Base-by-base conservation (phyloP, 2,888 invertebrate genomes). In the Heliothis peltigera region DNA sequence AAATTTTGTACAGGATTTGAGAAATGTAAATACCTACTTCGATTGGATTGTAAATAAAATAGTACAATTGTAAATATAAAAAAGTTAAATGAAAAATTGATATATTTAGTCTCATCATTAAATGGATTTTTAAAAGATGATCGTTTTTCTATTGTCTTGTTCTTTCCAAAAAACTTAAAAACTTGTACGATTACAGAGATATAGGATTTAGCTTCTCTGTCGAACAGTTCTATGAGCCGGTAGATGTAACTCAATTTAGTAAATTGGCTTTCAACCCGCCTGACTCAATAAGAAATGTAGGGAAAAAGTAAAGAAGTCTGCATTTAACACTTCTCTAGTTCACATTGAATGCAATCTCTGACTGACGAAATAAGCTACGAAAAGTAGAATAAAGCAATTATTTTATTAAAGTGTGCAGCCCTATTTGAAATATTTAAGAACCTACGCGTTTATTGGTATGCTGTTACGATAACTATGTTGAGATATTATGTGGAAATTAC, bases 1-100 rank as follows among this genome's bases (percentile, higher is more conserved):
- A 56, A 44, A 58, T 69, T 77, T 64, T 77, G 63, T 75, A 74
- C 57, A 68, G 18, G 42, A 59, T 49, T 61, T 7, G 7, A 67
- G 66, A 57, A 67, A 60, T 85, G 82, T 85, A 86, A 81, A 83
- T 85, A 86, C 10, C 32, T 32, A 32, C 58, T 71, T 70, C 10
- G n/a, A 60, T 57, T 0, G 12, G 6, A 54, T 67, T 87, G 85
- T 86, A 82, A 79, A 84, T 86, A 80, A 6, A 25, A 66, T 46
- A 82, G 61, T 76, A 12, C 71, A 68, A 78, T 62, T 79, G 75
- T 84, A 79, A 82, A 82, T 85, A 86, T 83, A 75, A 61, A 83
- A n/a, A 75, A 79, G 32, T 32, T 65, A 82, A 75, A 66, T 64
- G 51, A 64, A 25, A n/a, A 42, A 73, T 77, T 73, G 74, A 72